Conservation (phyloP, 1,140 invertebrate genomes). For the Aphelinus certus region DNA sequence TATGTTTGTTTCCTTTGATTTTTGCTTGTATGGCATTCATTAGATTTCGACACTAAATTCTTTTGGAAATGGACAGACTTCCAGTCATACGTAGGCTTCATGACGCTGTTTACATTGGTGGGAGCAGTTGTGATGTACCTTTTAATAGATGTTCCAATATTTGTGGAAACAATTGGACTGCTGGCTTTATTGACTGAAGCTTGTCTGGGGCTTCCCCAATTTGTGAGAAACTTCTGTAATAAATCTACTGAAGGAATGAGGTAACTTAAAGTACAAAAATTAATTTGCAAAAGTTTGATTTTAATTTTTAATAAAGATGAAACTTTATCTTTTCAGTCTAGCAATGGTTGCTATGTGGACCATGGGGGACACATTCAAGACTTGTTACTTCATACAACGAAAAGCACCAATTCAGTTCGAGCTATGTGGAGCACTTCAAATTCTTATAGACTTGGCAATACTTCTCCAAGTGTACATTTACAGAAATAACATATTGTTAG, state of each 20-base stretch:
- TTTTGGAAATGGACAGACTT: slow-evolving; percentile 99
- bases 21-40: slow-evolving; percentile 52
- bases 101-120: slow-evolving; percentile 84
- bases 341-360: slow-evolving; percentile 98
- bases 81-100: slow-evolving; percentile 93
- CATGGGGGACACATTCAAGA: slow-evolving; percentile 95
- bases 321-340: slow-evolving; percentile 70
- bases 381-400: slow-evolving; percentile 91
- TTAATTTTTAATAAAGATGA: slow-evolving; percentile 31
- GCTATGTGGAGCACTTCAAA: slow-evolving; percentile 94
- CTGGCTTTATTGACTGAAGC: slow-evolving; percentile 95
- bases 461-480: slow-evolving; percentile 78
- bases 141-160: slow-evolving; percentile 81
- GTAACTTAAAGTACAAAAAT: slow-evolving; percentile 65
- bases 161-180: slow-evolving; percentile 92
- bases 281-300: neutral
- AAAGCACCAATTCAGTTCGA: slow-evolving; percentile 94
- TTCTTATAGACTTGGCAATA: slow-evolving; percentile 85
- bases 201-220: slow-evolving; percentile 93
- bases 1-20: slow-evolving; percentile 23
- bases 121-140: slow-evolving; percentile 88
- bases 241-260: slow-evolving; percentile 98
- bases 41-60: slow-evolving; percentile 89
- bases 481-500: slow-evolving; percentile 45
- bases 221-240: slow-evolving; percentile 86